These are phyloP conservation scores for Listronotus oregonensis DNA, from an alignment of 1,140 invertebrate species.

Conservation along the genomic window DNA sequence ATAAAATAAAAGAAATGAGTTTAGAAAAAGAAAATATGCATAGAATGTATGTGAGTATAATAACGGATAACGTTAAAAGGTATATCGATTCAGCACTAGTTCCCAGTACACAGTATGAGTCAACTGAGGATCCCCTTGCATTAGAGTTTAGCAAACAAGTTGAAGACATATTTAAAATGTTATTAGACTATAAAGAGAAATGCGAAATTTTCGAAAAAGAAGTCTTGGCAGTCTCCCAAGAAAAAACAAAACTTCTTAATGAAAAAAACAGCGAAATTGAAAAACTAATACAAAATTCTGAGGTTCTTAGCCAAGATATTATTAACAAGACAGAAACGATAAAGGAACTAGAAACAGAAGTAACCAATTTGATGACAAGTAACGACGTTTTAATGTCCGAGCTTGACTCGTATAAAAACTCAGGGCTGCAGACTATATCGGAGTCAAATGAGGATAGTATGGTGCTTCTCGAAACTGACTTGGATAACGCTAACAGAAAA, in stretches of 20 bases:
- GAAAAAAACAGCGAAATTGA: conserved; percentile 54
- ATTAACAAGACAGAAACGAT: conserved; percentile 46
- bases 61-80: conserved; percentile 59
- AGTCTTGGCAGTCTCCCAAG: conserved; percentile 48
- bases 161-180: conserved; percentile 52
- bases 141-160: conserved; percentile 46
- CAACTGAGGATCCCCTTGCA: conserved; percentile 41
- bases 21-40: conserved; percentile 39
- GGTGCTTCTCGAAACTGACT: conserved; percentile 63
- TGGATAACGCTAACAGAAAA: conserved; percentile 56
- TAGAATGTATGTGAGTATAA: conserved; percentile 52
- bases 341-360: conserved; percentile 65
- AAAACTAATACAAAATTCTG: conserved; percentile 48
- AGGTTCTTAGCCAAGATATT: conserved; percentile 50
- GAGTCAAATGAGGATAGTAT: conserved; percentile 70
- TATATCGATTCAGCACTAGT: conserved; percentile 58
- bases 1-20: conserved; percentile 11
- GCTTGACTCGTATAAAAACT: conserved; percentile 64
- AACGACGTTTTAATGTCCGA: conserved; percentile 68
- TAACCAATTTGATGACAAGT: conserved; percentile 68
- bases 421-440: conserved; percentile 67
- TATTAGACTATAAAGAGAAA: conserved; percentile 53
- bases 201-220: conserved; percentile 52
- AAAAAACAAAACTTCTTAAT: conserved; percentile 45
- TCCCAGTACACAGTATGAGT: conserved; percentile 35